Conservation (phyloP, 2,113 vertebrate species). For the Pseudopipra pipra region DNA sequence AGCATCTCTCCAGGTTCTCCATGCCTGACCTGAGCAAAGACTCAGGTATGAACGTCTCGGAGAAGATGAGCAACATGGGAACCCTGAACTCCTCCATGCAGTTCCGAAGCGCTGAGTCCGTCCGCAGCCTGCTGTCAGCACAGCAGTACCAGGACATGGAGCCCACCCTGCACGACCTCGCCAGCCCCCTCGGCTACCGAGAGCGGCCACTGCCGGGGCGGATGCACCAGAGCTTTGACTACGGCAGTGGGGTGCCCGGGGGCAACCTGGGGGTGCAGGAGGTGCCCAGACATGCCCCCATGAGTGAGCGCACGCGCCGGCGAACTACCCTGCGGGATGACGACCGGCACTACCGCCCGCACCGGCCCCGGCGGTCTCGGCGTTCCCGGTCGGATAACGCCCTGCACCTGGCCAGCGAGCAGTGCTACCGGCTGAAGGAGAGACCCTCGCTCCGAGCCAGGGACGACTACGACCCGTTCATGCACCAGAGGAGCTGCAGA, state of each 20-base stretch:
- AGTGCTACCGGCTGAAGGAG: slow-evolving; percentile 80
- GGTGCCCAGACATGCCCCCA: slow-evolving; percentile 79
- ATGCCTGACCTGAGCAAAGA: slow-evolving; percentile 99
- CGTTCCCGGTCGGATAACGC: slow-evolving; percentile 96
- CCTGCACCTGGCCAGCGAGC: slow-evolving; percentile 89
- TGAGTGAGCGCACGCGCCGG: slow-evolving; percentile 86
- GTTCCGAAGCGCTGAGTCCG: slow-evolving; percentile 91
- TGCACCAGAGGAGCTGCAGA: slow-evolving; percentile 82
- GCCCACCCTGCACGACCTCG: slow-evolving; percentile 74
- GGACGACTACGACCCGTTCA: slow-evolving; percentile 91
- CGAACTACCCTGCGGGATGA: slow-evolving; percentile 77
- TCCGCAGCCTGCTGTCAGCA: slow-evolving; percentile 85
- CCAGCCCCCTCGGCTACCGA: slow-evolving; percentile 81
- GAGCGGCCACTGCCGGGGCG: slow-evolving; percentile 74
- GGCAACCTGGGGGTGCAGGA: slow-evolving; percentile 80
- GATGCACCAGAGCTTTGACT: slow-evolving; percentile 89
- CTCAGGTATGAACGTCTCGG: slow-evolving; percentile 93
- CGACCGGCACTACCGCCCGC: slow-evolving; percentile 79
- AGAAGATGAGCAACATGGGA: slow-evolving; percentile 92
- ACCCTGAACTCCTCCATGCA: slow-evolving; percentile 91
- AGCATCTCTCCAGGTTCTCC: slow-evolving; percentile 95
- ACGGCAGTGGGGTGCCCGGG: slow-evolving; percentile 82
- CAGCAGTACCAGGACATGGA: slow-evolving; percentile 92
- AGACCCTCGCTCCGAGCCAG: slow-evolving; percentile 80
- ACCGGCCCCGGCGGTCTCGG: slow-evolving; percentile 84